Percentiles rank a stretch among this genome's conserved stretches.
Evolutionary conservation across 2,797 vertebrate genomes (phyloP).

Genomic region (Hippopotamyrus pictus): DNA sequence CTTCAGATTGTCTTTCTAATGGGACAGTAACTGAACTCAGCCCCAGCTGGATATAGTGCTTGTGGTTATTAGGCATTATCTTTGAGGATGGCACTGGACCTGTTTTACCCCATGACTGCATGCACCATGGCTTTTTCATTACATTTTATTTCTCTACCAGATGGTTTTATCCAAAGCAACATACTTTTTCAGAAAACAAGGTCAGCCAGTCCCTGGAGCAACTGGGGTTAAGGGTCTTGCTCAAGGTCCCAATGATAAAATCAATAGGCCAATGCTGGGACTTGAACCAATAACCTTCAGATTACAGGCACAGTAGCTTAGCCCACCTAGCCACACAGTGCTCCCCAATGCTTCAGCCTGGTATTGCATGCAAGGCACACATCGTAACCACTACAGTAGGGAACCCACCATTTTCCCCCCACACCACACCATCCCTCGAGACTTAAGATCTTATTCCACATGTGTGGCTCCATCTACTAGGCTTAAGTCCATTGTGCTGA

Average conservation of each 20-base stretch:
- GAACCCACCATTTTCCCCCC: neutral
- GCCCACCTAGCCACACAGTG: neutral
- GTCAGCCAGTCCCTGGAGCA: neutral
- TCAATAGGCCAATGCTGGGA: neutral
- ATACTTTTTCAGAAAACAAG: neutral
- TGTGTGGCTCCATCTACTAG: constrained; percentile 61
- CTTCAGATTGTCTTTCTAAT: neutral
- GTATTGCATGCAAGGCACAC: neutral
- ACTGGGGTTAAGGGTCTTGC: neutral
- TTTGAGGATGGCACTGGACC: neutral
- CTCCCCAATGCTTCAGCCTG: neutral
- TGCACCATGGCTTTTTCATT: neutral
- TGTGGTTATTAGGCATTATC: neutral
- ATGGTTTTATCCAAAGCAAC: neutral
- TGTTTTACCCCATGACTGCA: neutral
- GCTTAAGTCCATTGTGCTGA: constrained; percentile 55
- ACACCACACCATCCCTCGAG: constrained; percentile 53
- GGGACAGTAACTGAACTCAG: neutral
- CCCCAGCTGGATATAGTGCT: neutral
- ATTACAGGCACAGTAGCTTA: neutral
- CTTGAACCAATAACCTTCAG: neutral
- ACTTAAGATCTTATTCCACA: constrained; percentile 59
- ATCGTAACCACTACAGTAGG: neutral
- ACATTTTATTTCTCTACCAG: neutral
- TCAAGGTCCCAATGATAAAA: neutral